Evolutionary conservation across 2,797 vertebrate species (phyloP).

Genomic region (Eleutherodactylus coqui): DNA sequence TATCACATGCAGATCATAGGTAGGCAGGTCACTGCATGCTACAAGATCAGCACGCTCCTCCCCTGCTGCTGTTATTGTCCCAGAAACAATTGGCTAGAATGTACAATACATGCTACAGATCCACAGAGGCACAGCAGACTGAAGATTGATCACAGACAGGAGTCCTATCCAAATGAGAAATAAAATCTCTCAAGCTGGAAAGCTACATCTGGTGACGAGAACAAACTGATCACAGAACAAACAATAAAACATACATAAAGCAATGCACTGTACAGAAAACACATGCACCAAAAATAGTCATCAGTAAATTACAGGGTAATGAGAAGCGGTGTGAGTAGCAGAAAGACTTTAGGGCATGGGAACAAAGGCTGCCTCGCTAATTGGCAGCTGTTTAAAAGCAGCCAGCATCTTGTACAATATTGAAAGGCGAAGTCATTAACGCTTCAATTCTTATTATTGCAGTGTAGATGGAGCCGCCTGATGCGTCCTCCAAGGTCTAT

Average conservation of each 20-base stretch:
- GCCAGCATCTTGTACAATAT: slow-evolving; percentile 1
- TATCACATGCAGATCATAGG: neutral
- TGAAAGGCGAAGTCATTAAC: slow-evolving; percentile 33
- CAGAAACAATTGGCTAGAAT: neutral
- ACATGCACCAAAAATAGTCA: slow-evolving; percentile 19
- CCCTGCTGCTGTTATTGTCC: neutral
- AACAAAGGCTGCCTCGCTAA: slow-evolving; percentile 13
- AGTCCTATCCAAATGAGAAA: neutral
- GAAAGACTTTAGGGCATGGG: slow-evolving; percentile 13
- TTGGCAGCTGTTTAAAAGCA: slow-evolving; percentile 26
- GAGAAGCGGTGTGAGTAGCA: neutral
- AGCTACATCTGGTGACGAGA: neutral
- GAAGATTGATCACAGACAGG: neutral
- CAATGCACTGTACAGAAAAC: slow-evolving; percentile 8
- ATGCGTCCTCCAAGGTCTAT: slow-evolving; percentile 7
- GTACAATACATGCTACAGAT: neutral
- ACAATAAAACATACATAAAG: neutral
- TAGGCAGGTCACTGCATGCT: neutral
- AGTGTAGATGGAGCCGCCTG: neutral
- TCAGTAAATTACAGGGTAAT: slow-evolving; percentile 2
- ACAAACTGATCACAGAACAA: neutral
- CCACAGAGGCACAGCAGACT: neutral
- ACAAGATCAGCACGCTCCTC: neutral
- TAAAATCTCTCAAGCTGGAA: neutral
- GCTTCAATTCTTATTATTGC: slow-evolving; percentile 39